Conservation (phyloP, 2,113 vertebrate genomes). For the Physeter macrocephalus region DNA sequence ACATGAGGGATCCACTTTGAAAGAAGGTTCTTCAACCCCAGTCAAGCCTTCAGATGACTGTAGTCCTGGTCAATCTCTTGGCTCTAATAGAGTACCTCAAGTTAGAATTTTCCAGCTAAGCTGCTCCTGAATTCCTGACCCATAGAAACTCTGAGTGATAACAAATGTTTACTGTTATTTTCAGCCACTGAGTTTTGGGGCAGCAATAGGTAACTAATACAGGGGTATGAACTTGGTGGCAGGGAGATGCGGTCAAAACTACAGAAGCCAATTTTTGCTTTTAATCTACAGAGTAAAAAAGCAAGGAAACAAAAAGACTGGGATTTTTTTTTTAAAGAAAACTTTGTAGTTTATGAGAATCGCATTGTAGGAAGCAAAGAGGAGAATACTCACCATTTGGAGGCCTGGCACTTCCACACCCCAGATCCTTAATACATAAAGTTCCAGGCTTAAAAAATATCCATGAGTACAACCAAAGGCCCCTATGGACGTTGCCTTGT, state of each 20-base stretch:
- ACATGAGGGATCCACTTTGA: not conserved
- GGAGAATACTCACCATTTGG: not conserved
- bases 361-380: not conserved
- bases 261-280: not conserved
- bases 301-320: accelerated
- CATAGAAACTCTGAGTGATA: not conserved
- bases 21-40: not conserved
- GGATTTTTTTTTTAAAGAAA: not conserved
- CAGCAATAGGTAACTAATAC: not conserved
- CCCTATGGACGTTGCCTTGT: not conserved
- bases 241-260: not conserved
- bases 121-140: not conserved
- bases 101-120: not conserved
- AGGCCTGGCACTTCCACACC: too few relatives aligned
- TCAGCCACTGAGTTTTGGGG: not conserved
- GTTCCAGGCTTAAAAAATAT: not conserved
- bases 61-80: not conserved
- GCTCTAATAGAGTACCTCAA: not conserved
- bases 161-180: not conserved
- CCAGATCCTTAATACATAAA: not conserved
- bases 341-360: not conserved
- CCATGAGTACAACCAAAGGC: not conserved
- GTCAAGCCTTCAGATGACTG: not conserved
- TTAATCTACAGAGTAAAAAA: not conserved
- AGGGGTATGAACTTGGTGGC: not conserved